Evolutionary conservation across 2,888 invertebrate genomes (phyloP), one percentile per base, ranked within the genome.

Genomic region (Dermolepida albohirtum): DNA sequence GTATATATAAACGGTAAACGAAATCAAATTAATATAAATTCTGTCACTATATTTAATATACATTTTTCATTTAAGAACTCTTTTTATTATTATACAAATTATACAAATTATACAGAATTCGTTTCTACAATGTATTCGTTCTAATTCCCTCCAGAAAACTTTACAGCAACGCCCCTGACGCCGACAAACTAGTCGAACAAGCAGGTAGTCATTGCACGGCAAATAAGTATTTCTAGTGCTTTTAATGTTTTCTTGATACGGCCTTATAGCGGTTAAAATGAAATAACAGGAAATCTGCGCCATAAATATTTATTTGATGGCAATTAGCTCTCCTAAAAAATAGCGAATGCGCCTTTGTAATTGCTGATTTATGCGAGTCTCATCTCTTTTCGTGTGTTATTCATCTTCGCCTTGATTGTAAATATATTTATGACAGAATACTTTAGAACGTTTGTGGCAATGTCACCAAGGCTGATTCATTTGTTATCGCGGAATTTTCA

Each of bases 231-330:
- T 34, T 34, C 34, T 34, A 14, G 14, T 44, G 44, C 11, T 41
- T 44, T 44, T 14, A 44, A 14, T 44, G 14, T 5, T 11, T 44
- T 44, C 44, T 44, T 44, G 27, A 22, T 50, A 50, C 17, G 50
- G 17, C 7, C 8, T 50, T 29, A 29, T 29, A 27, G 10, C 11
- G 6, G 12, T 6, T 51, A 12, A 27, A 51, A 51, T 27, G 14
- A 27, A 51, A 29, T 51, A 51, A 51, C 51, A 51, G 29, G 51
- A 51, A 29, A 51, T n/a, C 11, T 51, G 10, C n/a, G 34, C 14
- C 51, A 51, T 51, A 51, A 29, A 51, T 51, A 51, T 51, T 51
- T 51, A 51, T 51, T 51, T 7, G 27, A 29, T 12, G 17, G 51
- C 27, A 29, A 51, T 51, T 51, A 51, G 8, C 29, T 12, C 12